Base-by-base conservation (phyloP, 2,797 vertebrate species). In the Coregonus sp. region DNA sequence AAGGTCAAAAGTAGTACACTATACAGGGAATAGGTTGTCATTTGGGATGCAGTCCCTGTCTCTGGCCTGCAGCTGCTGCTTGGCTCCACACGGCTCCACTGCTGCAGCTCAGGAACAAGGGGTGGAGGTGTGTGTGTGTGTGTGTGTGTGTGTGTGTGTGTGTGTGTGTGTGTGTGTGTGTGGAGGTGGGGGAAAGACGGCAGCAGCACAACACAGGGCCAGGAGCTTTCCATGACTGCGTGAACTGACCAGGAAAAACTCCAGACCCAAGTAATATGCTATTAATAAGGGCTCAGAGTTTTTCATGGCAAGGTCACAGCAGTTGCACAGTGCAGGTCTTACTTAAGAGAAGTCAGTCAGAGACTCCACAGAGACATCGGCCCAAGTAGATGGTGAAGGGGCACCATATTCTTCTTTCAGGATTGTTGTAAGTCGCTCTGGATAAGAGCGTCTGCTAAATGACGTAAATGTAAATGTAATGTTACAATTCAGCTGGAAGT, bases 1-100 rank as follows among this genome's bases (percentile, higher is more conserved):
- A 5, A 18, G 18, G 51, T 3, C 51, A 14, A 56, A 16, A 16
- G 52, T 33, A 33, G 31, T 33, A 0, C 52, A 16, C 52, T 18
- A 56, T 16, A 56, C 5, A 5, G 5, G 52, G n/a, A 61, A n/a
- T 2, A 61, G n/a, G 59, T 20, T 59, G 54, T 15, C 3, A n/a
- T 59, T n/a, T 20, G 54, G 54, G n/a, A 18, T n/a, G 15, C 1
- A n/a, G 15, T 0, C 54, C 37, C 9, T 12, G 40, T 70, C 40
- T 86, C 80, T 40, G 83, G 87, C 84, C 70, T 76, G 65, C 52
- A 74, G 85, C 84, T 54, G 52, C 9, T 47, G 40, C 40, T 47
- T 9, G 86, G 87, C 85, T 86, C 59, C 51, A n/a, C 61, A 51
- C 29, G 37, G 50, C 73, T 51, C 25, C 61, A 29, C 9, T 9